These are phyloP conservation scores for Parnassius smintheus DNA, from an alignment of 2,888 invertebrate species.

Conservation along the genomic window DNA sequence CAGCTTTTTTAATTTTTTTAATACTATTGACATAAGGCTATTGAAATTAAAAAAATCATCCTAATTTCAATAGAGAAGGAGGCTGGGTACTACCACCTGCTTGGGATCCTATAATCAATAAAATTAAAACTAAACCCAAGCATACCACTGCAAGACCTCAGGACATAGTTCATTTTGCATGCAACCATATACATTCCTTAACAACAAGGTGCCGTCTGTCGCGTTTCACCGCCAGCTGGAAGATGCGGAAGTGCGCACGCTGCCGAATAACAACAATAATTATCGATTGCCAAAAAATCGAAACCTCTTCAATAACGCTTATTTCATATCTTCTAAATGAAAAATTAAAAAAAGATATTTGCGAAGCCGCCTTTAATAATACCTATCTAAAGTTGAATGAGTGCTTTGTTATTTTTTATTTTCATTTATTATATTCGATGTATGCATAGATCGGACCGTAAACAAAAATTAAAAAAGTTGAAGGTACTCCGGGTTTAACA, in stretches of 20 bases:
- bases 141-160: too few relatives aligned
- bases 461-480: too few relatives aligned
- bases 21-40: too few relatives aligned
- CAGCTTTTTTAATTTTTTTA: too few relatives aligned
- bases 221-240: constrained; percentile 71
- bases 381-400: constrained; percentile 55
- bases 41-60: too few relatives aligned
- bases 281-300: constrained; percentile 61
- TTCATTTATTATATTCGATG: constrained; percentile 45
- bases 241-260: constrained; percentile 63
- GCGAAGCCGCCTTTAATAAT: constrained; percentile 48
- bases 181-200: constrained; percentile 63
- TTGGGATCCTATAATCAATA: too few relatives aligned
- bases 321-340: constrained; percentile 35
- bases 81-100: too few relatives aligned
- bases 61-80: too few relatives aligned
- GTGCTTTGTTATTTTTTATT: constrained; percentile 55
- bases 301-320: constrained; percentile 45
- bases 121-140: too few relatives aligned
- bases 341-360: constrained; percentile 30
- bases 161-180: too few relatives aligned
- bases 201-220: constrained; percentile 61
- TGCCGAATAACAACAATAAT: constrained; percentile 49
- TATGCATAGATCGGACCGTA: too few relatives aligned
- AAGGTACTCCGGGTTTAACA: too few relatives aligned